A percentile compares a stretch with the other conserved stretches of the same genome.
Conservation (phyloP, 2,113 vertebrate genomes). For the Nesoenas mayeri region DNA sequence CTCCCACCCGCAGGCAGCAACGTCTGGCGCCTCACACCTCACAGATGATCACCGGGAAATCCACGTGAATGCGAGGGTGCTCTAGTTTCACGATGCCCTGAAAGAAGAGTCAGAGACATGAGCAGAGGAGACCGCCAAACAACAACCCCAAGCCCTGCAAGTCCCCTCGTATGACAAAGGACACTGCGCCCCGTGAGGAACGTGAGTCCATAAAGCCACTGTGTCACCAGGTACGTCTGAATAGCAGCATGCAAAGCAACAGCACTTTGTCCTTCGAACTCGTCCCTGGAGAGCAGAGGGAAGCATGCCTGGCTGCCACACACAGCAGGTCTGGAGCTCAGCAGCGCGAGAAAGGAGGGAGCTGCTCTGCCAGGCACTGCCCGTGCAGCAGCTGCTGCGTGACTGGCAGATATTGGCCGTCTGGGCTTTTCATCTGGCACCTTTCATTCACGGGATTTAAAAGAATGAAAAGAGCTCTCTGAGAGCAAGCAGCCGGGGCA, state of each 20-base stretch:
- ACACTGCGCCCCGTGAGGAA: rapidly evolving
- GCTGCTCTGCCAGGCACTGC: slow-evolving; percentile 62
- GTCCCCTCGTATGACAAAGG: neutral
- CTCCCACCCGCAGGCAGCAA: neutral
- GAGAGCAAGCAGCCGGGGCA: slow-evolving; percentile 12
- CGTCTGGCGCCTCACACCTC: slow-evolving; percentile 82
- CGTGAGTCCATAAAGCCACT: rapidly evolving
- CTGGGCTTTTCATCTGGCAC: slow-evolving; percentile 47
- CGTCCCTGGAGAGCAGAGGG: rapidly evolving
- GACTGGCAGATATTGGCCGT: slow-evolving; percentile 38
- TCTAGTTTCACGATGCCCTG: slow-evolving; percentile 95
- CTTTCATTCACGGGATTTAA: slow-evolving; percentile 53
- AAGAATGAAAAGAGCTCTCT: slow-evolving; percentile 50
- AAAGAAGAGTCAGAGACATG: slow-evolving; percentile 25
- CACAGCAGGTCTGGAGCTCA: neutral
- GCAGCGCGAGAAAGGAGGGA: slow-evolving; percentile 7
- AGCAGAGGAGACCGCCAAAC: neutral
- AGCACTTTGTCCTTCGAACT: neutral
- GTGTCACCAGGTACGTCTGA: neutral
- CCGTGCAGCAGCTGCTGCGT: slow-evolving; percentile 42
- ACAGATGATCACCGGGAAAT: slow-evolving; percentile 96
- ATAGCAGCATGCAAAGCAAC: neutral
- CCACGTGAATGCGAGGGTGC: slow-evolving; percentile 93
- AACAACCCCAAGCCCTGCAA: neutral
- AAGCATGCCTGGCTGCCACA: neutral